A percentile compares a stretch with the other conserved stretches of the same genome.
phyloP scores from a whole-genome alignment of 2,888 invertebrate genomes.

The Cephonodes hylas region DNA sequence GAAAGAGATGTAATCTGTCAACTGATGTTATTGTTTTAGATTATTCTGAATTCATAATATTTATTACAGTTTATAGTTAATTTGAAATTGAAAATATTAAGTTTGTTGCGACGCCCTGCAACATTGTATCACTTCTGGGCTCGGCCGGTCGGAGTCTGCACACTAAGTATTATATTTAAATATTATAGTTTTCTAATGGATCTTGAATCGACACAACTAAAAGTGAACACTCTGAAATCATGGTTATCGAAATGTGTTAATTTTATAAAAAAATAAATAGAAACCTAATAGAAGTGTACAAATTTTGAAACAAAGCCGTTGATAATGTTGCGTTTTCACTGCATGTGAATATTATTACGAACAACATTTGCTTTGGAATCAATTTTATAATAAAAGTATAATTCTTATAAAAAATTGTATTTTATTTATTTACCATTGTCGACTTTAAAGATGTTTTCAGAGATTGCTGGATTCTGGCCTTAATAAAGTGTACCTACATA shows the following conservation, averaged over 20 bases:
- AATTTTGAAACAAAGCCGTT: slow-evolving; percentile 16
- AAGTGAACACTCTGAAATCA: slow-evolving; percentile 12
- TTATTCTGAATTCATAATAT: not conserved
- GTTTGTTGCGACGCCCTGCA: not conserved
- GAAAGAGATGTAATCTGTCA: slow-evolving; percentile 1
- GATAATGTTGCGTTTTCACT: slow-evolving; percentile 67
- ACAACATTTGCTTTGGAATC: slow-evolving; percentile 77
- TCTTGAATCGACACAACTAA: slow-evolving; percentile 1
- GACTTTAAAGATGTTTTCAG: not conserved
- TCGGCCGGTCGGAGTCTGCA: not conserved
- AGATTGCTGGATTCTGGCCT: no score
- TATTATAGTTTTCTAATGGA: slow-evolving; percentile 6
- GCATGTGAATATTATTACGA: slow-evolving; percentile 65
- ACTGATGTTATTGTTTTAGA: slow-evolving; percentile 11
- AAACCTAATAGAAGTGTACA: slow-evolving; percentile 16
- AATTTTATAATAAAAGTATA: slow-evolving; percentile 71
- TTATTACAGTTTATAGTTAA: slow-evolving; percentile 1
- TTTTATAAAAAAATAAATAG: slow-evolving; percentile 13
- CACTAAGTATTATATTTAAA: slow-evolving; percentile 6
- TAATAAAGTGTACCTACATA: no score
- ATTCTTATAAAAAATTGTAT: slow-evolving; percentile 49
- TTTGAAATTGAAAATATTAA: slow-evolving; percentile 11
- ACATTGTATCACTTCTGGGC: slow-evolving; percentile 1
- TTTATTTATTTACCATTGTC: slow-evolving; percentile 11
- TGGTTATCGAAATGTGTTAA: slow-evolving; percentile 14